Evolutionary conservation across 2,113 vertebrate genomes (phyloP), one percentile per base, ranked within the genome.

Genomic region (Serilophus lunatus): DNA sequence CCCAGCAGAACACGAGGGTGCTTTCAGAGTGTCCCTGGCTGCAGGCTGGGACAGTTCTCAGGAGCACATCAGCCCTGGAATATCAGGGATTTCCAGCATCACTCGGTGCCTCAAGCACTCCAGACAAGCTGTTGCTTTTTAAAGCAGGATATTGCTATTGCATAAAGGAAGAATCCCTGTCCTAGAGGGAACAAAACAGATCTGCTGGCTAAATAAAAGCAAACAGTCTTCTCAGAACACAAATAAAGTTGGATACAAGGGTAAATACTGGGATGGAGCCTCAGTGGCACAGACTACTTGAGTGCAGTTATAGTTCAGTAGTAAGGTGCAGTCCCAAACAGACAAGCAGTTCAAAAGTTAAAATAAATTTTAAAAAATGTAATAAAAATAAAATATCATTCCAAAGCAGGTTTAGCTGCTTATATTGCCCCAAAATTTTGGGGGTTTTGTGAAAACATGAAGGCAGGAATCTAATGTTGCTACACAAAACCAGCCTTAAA

Each of bases 101-200:
- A 49, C 76, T 35, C 82, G 5, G 3, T 0, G 3, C 93, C 90
- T 40, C 54, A 5, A 82, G 92, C 69, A 23, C 76, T 61, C 50
- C 14, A 53, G 40, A 66, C 86, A 96, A 77, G 91, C 6, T 82
- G 79, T 3, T 77, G 92, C 93, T 68, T 93, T 82, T 63, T 82
- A 42, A 31, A 88, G 70, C 81, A 79, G 81, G 82, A 88, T 96
- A 40, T 31, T 89, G 79, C 78, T 69, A 6, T 77, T 91, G 66
- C 87, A 53, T 68, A 86, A 92, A 81, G 12, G 45, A 87, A 61
- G 92, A 96, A 94, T 94, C 53, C 75, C 88, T 96, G 0, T 82
- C 93, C 91, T 77, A 31, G 69, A 87, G 95, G 84, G 29, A 91
- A 31, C 56, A 63, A 82, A 94, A 78, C 29, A 36, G 28, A 82